A percentile compares a stretch with the other conserved stretches of the same genome.
These are phyloP conservation scores for Astyanax mexicanus DNA, from an alignment of 2,797 vertebrate species.

Conservation along the genomic window DNA sequence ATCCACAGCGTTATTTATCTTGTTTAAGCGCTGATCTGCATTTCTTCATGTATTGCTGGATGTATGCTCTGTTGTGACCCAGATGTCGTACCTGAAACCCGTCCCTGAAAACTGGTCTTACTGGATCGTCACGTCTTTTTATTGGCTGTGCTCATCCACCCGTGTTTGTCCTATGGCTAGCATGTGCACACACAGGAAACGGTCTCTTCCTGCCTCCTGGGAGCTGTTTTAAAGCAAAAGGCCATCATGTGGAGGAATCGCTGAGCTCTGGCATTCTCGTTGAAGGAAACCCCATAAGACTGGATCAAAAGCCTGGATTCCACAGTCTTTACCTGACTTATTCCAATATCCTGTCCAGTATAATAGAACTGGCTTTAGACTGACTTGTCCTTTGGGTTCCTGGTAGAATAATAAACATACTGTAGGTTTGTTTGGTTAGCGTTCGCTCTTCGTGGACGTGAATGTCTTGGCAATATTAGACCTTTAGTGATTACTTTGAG, in stretches of 20 bases:
- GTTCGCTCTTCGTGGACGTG: no score
- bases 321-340: not conserved
- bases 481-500: no score
- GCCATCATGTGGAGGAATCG: conserved; percentile 13
- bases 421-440: no score
- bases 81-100: not conserved
- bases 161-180: not conserved
- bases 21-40: not conserved
- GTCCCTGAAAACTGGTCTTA: conserved; percentile 37
- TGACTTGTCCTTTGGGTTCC: not conserved
- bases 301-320: conserved; percentile 1
- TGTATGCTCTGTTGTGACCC: not conserved
- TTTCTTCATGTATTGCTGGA: not conserved
- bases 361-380: not conserved
- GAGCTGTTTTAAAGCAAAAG: conserved; percentile 6
- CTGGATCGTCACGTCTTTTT: conserved; percentile 30
- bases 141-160: not conserved
- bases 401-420: not conserved
- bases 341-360: conserved; percentile 2
- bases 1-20: no score
- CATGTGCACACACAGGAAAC: conserved; percentile 23
- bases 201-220: conserved; percentile 25
- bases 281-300: conserved; percentile 24
- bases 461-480: no score
- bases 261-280: conserved; percentile 48